Percentiles rank a stretch among this genome's conserved stretches.
phyloP scores from a whole-genome alignment of 2,113 vertebrate species.

The Xyrauchen texanus region DNA sequence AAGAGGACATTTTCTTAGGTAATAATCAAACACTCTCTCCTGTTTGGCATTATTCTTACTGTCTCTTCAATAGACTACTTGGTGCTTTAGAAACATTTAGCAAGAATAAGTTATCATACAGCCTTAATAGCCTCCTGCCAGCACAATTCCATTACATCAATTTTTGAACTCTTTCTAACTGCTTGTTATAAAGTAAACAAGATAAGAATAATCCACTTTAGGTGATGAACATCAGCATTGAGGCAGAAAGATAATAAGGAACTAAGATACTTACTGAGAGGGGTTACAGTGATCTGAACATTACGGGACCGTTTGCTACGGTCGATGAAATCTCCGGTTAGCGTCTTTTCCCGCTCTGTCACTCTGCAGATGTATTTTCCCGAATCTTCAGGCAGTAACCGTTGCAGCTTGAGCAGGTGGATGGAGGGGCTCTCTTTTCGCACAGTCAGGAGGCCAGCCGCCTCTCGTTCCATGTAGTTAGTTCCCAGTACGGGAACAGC shows the following conservation, averaged over 20 bases:
- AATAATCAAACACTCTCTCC: too few relatives aligned
- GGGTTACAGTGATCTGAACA: slow-evolving; percentile 87
- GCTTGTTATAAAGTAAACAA: slow-evolving; percentile 20
- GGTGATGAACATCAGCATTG: background rate
- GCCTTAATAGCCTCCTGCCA: background rate
- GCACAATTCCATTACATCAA: slow-evolving; percentile 9
- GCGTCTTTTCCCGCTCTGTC: slow-evolving; percentile 88
- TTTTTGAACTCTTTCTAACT: slow-evolving; percentile 15
- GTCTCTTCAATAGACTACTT: too few relatives aligned
- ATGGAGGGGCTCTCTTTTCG: slow-evolving; percentile 84
- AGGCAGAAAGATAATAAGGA: slow-evolving; percentile 4
- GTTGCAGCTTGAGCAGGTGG: slow-evolving; percentile 91
- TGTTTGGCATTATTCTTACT: too few relatives aligned
- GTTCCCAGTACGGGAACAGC: slow-evolving; percentile 88
- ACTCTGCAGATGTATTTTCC: slow-evolving; percentile 97
- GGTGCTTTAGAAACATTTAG: too few relatives aligned
- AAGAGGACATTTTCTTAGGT: too few relatives aligned
- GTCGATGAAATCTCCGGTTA: slow-evolving; percentile 92
- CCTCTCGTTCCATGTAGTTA: slow-evolving; percentile 85
- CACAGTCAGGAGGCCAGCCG: slow-evolving; percentile 86
- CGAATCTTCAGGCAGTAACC: slow-evolving; percentile 83
- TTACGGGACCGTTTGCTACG: slow-evolving; percentile 95
- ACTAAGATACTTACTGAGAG: slow-evolving; percentile 85
- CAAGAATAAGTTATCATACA: too few relatives aligned
- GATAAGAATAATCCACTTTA: slow-evolving; percentile 27